Evolutionary conservation across 1,140 invertebrate species (phyloP), one percentile per base, ranked within the genome.

Genomic region (Drosophila pseudoobscura): DNA sequence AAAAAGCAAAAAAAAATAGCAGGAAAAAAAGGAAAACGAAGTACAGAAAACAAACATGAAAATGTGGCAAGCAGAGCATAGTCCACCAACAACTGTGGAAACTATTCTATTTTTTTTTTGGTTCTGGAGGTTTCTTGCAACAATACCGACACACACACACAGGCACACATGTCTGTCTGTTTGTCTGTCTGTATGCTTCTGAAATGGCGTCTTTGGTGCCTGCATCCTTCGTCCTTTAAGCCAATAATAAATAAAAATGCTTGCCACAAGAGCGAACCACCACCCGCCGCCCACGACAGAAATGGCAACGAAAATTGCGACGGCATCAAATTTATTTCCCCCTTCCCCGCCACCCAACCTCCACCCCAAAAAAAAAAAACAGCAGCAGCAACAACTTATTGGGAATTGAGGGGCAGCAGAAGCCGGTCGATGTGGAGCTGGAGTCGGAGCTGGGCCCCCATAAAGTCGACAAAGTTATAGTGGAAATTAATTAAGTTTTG

Each of bases 211-310:
- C 35, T 62, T 49, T 77, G 68, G 62, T 61, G 73, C 55, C 73
- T 84, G 82, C 80, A 80, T 80, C 72, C 82, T 87, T 72, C 70
- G 66, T 65, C 59, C 79, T 88, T 73, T 88, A 88, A 88, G 83
- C 83, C 83, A 88, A 88, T 88, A 88, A 88, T 88, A 88, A 88
- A 88, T 88, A 88, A 88, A 88, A 88, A 88, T 88, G 84, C 83
- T 88, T 80, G 70, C 78, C 78, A 80, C 50, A 53, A 53, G 22
- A 31, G 44, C 26, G 29, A 56, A 6, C 44, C 44, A 49, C 78
- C 78, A 72, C 76, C 70, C 71, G 13, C 43, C 54, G 41, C 35
- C 35, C 35, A 39, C 35, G 35, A 56, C 24, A 46, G 45, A 56
- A 56, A 56, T 56, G 58, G 52, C 68, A 59, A 75, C 75, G 73